Conservation (phyloP, 2,888 invertebrate species). For the Pyrrhosoma nymphula region DNA sequence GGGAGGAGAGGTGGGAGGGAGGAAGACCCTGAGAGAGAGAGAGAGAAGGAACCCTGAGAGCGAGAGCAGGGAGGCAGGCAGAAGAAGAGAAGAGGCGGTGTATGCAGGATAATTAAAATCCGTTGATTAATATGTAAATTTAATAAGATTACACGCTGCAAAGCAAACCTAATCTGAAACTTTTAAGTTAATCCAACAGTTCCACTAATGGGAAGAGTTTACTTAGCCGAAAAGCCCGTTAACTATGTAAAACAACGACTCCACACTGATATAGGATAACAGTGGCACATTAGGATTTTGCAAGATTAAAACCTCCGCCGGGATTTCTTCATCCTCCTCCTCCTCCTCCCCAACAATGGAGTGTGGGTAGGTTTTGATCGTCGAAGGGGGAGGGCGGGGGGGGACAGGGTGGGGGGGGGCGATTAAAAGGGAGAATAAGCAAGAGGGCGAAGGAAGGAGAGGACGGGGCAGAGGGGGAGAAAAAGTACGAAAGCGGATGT, state of each 20-base stretch:
- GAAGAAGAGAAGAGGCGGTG: slow-evolving; percentile 72
- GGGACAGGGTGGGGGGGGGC: not conserved
- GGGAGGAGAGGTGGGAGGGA: slow-evolving; percentile 66
- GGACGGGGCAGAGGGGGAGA: not conserved
- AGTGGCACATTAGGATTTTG: slow-evolving; percentile 69
- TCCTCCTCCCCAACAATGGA: slow-evolving; percentile 34
- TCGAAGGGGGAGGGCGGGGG: not conserved
- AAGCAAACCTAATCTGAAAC: slow-evolving; percentile 73
- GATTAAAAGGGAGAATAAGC: not conserved
- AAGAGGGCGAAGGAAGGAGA: not conserved
- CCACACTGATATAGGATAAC: slow-evolving; percentile 69
- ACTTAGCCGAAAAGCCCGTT: slow-evolving; percentile 70
- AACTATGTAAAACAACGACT: slow-evolving; percentile 70
- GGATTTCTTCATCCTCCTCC: slow-evolving; percentile 69
- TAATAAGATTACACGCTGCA: slow-evolving; percentile 92
- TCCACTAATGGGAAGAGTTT: slow-evolving; percentile 70
- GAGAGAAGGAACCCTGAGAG: slow-evolving; percentile 69
- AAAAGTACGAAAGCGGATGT: too few relatives aligned
- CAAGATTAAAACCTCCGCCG: slow-evolving; percentile 69
- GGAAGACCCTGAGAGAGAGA: slow-evolving; percentile 75
- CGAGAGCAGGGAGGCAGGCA: too few relatives aligned
- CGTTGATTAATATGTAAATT: slow-evolving; percentile 99
- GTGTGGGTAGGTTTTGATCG: not conserved
- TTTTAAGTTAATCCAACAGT: slow-evolving; percentile 71
- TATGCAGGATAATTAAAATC: slow-evolving; percentile 93